Percentiles rank a stretch among this genome's conserved stretches.
phyloP scores from a whole-genome alignment of 2,888 invertebrate genomes.

The Tipula vernalis region DNA sequence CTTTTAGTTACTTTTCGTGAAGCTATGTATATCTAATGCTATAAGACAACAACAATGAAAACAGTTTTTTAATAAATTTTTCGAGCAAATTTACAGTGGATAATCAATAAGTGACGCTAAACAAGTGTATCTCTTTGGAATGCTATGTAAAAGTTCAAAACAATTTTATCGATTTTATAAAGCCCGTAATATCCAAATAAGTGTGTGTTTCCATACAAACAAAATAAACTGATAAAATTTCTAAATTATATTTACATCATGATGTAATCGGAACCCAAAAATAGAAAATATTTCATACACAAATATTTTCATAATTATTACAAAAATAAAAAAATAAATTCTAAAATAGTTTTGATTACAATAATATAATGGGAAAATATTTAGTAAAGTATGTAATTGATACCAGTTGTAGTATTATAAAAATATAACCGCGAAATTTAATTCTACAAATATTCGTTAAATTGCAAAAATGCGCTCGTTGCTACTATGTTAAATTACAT shows the following conservation, averaged over 20 bases:
- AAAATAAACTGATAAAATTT: background rate
- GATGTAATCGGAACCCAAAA: background rate
- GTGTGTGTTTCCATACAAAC: background rate
- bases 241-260: background rate
- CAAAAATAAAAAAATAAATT: background rate
- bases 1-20: no score
- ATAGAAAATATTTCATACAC: background rate
- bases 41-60: no score
- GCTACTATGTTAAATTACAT: background rate
- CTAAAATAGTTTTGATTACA: background rate
- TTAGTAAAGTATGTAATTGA: background rate
- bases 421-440: background rate
- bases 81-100: no score
- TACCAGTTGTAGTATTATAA: background rate
- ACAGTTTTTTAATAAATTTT: no score
- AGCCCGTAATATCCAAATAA: background rate
- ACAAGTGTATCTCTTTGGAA: no score
- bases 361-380: background rate
- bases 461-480: background rate
- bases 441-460: background rate
- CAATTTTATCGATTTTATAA: background rate
- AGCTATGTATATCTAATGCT: no score
- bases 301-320: background rate
- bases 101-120: no score
- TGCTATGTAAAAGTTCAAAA: background rate